Evolutionary conservation across 2,888 invertebrate genomes (phyloP).

Genomic region (Lepidocyrtinus sp.): DNA sequence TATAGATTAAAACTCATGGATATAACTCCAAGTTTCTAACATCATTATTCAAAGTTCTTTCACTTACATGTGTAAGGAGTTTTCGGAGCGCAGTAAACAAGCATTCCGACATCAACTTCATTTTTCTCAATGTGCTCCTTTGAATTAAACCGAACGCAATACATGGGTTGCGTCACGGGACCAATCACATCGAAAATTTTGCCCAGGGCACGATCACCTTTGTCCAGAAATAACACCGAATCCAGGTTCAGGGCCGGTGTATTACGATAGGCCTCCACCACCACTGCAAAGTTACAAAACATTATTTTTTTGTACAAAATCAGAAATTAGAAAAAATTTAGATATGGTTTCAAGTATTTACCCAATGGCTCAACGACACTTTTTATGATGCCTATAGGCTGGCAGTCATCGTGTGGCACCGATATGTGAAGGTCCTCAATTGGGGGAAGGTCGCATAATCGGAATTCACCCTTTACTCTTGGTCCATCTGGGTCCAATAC

Average conservation of each 20-base stretch:
- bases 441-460: constrained; percentile 83
- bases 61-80: constrained; percentile 78
- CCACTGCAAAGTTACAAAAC: constrained; percentile 77
- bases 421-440: constrained; percentile 86
- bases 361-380: constrained; percentile 83
- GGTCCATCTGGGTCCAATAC: constrained; percentile 57
- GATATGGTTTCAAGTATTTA: constrained; percentile 70
- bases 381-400: constrained; percentile 81
- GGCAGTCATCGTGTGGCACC: constrained; percentile 83
- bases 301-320: no score
- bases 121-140: constrained; percentile 81
- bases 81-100: constrained; percentile 88
- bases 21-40: not conserved
- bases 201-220: constrained; percentile 83
- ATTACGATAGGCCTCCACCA: constrained; percentile 81
- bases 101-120: constrained; percentile 79
- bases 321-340: not conserved
- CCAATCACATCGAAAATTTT: constrained; percentile 94
- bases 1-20: not conserved
- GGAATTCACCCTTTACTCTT: constrained; percentile 76
- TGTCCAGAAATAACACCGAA: constrained; percentile 87
- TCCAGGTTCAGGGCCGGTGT: constrained; percentile 88
- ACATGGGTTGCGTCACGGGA: constrained; percentile 86
- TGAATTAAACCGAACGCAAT: constrained; percentile 92
- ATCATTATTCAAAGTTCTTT: no score